Evolutionary conservation across 2,797 vertebrate genomes (phyloP), one percentile per base, ranked within the genome.

Genomic region (Poeciliopsis gracilis): DNA sequence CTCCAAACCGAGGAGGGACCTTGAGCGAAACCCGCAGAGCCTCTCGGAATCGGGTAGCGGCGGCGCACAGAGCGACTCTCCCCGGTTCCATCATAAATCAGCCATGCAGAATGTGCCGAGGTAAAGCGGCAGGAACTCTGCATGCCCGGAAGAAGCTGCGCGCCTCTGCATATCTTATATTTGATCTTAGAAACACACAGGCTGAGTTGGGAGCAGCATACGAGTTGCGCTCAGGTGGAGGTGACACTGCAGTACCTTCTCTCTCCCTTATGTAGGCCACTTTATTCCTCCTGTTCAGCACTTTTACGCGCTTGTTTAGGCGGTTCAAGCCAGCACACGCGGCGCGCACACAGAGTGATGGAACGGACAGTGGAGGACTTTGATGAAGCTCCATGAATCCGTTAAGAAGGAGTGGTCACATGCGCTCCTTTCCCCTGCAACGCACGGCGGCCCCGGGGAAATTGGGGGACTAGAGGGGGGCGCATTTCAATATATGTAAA

Each of bases 401-500:
- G 46, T 30, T 23, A 25, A 73, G 49, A 38, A 76, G 33, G 73
- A 74, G 80, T 89, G 91, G 95, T 66, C 61, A 66, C 61, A 66
- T 66, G 95, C 93, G 88, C 89, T 90, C 86, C 84, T 94, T 92
- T 82, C 70, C 82, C 80, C 86, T 91, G 91, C 71, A 61, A 94
- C 94, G 95, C 89, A 94, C 93, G 78, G 94, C 93, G 91, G 94
- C 94, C 93, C 94, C 83, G 87, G 95, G 95, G 94, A 96, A 96
- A 96, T 96, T 96, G 96, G 96, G 94, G 95, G 92, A 95, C 95
- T 95, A 53, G 20, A 53, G 95, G 33, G 95, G 95, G 95, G 94
- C 92, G 93, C 94, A 94, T 96, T 97, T 96, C 96, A 89, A 95
- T 94, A 95, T 96, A 97, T 95, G 96, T 94, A 95, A 97, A 96